phyloP scores from a whole-genome alignment of 2,113 vertebrate species.

The Ceuthmochares aereus region DNA sequence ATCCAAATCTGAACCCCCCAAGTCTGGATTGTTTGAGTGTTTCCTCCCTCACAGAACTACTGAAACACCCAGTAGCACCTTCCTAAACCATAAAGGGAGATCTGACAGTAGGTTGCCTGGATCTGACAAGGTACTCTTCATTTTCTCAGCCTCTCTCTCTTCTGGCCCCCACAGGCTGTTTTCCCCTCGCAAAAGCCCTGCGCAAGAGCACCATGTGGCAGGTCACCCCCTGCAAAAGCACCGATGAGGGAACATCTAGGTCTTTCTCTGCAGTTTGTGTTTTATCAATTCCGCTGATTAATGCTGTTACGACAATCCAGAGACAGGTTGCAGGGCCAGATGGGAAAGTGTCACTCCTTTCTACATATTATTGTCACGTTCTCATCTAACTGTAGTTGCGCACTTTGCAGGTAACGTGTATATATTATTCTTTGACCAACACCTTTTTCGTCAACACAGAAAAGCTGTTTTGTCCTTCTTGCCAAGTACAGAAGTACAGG shows the following conservation, averaged over 20 bases:
- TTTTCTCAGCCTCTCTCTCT: not conserved
- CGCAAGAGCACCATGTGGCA: too few relatives aligned
- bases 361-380: too few relatives aligned
- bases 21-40: accelerated
- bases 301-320: not conserved
- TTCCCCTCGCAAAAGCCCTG: not conserved
- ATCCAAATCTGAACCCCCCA: not conserved
- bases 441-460: not conserved
- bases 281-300: conserved; percentile 6
- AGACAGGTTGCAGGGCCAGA: not conserved
- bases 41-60: not conserved
- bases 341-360: conserved; percentile 6
- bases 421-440: not conserved
- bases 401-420: not conserved
- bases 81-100: not conserved
- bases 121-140: not conserved
- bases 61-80: not conserved
- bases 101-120: not conserved
- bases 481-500: not conserved
- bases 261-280: conserved; percentile 5
- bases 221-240: not conserved
- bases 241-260: conserved; percentile 8
- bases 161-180: not conserved
- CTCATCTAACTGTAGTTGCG: too few relatives aligned
- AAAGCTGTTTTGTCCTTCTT: not conserved